These are phyloP conservation scores for Turdus rufiventris DNA, from an alignment of 2,113 vertebrate genomes.

Conservation along the genomic window DNA sequence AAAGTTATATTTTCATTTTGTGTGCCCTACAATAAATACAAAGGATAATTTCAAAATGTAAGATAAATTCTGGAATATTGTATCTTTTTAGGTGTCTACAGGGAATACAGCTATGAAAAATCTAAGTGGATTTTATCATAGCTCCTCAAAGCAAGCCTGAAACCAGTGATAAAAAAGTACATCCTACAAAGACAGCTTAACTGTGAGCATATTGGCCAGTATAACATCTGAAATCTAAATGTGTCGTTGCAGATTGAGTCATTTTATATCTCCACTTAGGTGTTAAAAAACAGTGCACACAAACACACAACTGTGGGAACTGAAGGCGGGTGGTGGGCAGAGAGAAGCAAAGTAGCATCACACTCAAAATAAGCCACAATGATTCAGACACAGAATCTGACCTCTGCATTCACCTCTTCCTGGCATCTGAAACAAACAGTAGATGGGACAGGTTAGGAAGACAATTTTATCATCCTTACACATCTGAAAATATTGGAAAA, in stretches of 20 bases:
- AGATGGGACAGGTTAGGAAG: background rate
- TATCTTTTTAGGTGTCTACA: background rate
- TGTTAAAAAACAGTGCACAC: background rate
- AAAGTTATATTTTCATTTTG: background rate
- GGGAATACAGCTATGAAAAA: background rate
- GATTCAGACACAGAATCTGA: background rate
- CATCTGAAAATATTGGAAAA: background rate
- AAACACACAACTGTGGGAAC: background rate
- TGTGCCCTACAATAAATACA: background rate
- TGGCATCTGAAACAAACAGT: background rate
- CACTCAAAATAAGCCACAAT: background rate
- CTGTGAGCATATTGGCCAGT: background rate
- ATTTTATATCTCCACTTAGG: constrained; percentile 25
- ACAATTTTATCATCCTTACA: background rate
- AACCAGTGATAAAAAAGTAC: background rate
- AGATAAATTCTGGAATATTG: background rate
- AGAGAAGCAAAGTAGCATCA: background rate
- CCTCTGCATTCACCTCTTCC: background rate
- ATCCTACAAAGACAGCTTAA: background rate
- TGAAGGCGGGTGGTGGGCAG: background rate
- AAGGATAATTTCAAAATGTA: background rate
- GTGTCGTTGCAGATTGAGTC: constrained; percentile 14
- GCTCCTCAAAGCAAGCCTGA: background rate
- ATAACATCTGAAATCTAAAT: constrained; percentile 28
- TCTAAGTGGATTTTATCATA: background rate